These are phyloP conservation scores for Diploptera punctata DNA, from an alignment of 2,888 invertebrate genomes.

Conservation along the genomic window DNA sequence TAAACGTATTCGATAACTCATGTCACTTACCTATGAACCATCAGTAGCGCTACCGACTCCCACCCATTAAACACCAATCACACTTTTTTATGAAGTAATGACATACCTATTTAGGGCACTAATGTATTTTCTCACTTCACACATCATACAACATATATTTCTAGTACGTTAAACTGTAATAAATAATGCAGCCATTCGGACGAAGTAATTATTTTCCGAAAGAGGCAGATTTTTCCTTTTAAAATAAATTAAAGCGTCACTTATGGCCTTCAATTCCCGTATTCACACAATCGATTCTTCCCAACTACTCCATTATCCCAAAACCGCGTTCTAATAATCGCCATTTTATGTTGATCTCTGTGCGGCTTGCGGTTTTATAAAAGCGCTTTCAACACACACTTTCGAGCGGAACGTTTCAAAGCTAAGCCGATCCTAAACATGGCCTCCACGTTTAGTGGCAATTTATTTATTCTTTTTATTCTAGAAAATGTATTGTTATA, in stretches of 20 bases:
- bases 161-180: neutral
- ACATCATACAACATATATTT: conserved; percentile 12
- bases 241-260: conserved; percentile 8
- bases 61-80: conserved; percentile 19
- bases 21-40: neutral
- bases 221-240: neutral
- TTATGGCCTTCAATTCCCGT: neutral
- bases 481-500: too few species aligned
- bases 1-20: neutral
- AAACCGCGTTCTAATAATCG: conserved; percentile 37
- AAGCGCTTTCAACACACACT: conserved; percentile 14
- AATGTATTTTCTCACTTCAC: conserved; percentile 6
- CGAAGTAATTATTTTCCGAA: neutral
- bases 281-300: conserved; percentile 31
- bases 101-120: conserved; percentile 32
- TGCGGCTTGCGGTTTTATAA: conserved; percentile 33
- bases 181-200: neutral
- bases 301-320: conserved; percentile 32
- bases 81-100: conserved; percentile 29
- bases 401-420: conserved; percentile 15
- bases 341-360: conserved; percentile 25
- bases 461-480: too few species aligned
- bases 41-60: conserved; percentile 3
- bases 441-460: too few species aligned
- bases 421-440: conserved; percentile 12